phyloP scores from a whole-genome alignment of 2,888 invertebrate genomes.

The Eudasyphora cyanicolor region DNA sequence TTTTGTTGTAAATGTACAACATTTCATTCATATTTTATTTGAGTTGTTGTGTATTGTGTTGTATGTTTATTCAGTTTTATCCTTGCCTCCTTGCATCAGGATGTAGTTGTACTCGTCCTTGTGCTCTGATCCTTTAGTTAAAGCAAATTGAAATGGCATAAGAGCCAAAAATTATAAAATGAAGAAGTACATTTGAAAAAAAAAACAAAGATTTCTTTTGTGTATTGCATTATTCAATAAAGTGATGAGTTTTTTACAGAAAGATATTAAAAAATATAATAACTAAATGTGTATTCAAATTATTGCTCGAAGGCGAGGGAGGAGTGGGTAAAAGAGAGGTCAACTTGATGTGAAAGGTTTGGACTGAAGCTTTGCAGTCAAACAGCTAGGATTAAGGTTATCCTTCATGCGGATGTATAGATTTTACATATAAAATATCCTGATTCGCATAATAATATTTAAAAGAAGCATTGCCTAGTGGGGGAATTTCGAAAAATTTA shows the following conservation, averaged over 20 bases:
- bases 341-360: too few relatives aligned
- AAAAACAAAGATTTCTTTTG: constrained; percentile 56
- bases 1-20: constrained; percentile 50
- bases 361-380: too few relatives aligned
- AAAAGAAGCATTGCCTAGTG: too few relatives aligned
- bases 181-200: background rate
- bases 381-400: too few relatives aligned
- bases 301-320: background rate
- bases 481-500: too few relatives aligned
- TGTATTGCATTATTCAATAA: constrained; percentile 65
- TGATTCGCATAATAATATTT: too few relatives aligned
- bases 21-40: constrained; percentile 48
- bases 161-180: background rate
- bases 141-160: constrained; percentile 35
- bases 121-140: constrained; percentile 55
- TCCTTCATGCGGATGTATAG: too few relatives aligned
- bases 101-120: constrained; percentile 22
- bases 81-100: constrained; percentile 20
- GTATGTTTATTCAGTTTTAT: too few relatives aligned
- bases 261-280: constrained; percentile 52
- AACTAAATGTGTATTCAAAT: constrained; percentile 22
- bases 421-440: too few relatives aligned
- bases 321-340: background rate
- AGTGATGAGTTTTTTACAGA: constrained; percentile 66
- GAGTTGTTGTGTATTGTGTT: background rate